phyloP scores from a whole-genome alignment of 53 echinoderm and acorn worm species.

The Glandiceps talaboti region DNA sequence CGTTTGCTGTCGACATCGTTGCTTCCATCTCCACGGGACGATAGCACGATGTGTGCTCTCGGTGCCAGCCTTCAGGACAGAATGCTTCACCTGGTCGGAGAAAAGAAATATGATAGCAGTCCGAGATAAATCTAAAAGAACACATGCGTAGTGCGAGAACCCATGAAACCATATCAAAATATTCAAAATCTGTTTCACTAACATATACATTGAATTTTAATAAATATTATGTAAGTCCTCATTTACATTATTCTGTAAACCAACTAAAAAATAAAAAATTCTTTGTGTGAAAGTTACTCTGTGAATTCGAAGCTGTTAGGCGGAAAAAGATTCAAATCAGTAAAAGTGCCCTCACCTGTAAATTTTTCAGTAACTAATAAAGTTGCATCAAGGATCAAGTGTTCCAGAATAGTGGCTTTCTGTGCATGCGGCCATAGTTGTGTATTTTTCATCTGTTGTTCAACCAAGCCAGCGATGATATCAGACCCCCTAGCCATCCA shows the following conservation, averaged over 20 bases:
- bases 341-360: conserved; percentile 22
- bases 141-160: neutral
- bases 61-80: conserved; percentile 38
- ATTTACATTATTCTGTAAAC: too few relatives aligned
- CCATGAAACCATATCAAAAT: too few relatives aligned
- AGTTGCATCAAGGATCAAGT: conserved; percentile 17
- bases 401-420: conserved; percentile 14
- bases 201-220: too few relatives aligned
- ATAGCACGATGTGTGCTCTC: conserved; percentile 27
- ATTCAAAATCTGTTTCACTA: too few relatives aligned
- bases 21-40: neutral
- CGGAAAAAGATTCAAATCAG: too few relatives aligned
- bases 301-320: too few relatives aligned
- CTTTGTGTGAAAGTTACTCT: too few relatives aligned
- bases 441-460: neutral
- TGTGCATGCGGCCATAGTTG: conserved; percentile 18
- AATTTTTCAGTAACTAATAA: conserved; percentile 12
- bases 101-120: too few relatives aligned
- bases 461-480: neutral
- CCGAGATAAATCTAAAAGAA: too few relatives aligned
- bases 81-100: neutral
- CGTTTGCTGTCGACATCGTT: neutral
- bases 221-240: too few relatives aligned
- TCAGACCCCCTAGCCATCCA: neutral
- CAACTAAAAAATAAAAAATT: too few relatives aligned